Evolutionary conservation across 2,797 vertebrate genomes (phyloP), one percentile per base, ranked within the genome.

Genomic region (Ambastaia sidthimunki): DNA sequence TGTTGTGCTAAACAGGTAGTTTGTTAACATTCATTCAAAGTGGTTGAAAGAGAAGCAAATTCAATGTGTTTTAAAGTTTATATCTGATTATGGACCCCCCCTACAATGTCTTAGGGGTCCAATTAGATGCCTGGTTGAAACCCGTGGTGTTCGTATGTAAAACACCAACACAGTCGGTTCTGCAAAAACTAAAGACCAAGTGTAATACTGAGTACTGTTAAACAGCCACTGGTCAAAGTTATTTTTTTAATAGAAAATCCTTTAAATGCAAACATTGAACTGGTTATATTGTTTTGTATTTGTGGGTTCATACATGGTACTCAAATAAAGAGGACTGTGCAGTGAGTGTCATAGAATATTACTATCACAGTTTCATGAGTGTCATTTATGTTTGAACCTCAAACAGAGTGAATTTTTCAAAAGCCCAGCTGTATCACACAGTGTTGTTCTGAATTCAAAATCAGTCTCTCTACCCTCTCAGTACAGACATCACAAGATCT

Each of bases 401-500:
- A 75, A 44, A 55, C 34, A 66, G n/a, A 44, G 15, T n/a, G 15
- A 2, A 25, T 19, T 74, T 66, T 54, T 52, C 1, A n/a, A 62
- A 50, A 15, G 59, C 47, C 1, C 12, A 1, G 13, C 16, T 19
- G 4, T 44, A 50, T n/a, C 28, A 62, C 44, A 7, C 21, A 10
- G 54, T 18, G 59, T 62, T 23, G 28, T 1, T 7, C 4, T 31
- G 25, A 31, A 65, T 31, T 31, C 71, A 73, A 28, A 60, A 73
- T 23, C 37, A 31, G 41, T 37, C 62, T 67, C 2, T 67, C 23
- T 48, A 9, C 7, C 7, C 4, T 69, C 62, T 59, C 37, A 69
- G 12, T 31, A 66, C 15, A 55, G 15, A 76, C 74, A 67, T 67
- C 74, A 66, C 73, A n/a, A 76, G 5, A 19, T 65, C 60, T 74